Percentiles rank a stretch among this genome's conserved stretches.
These are phyloP conservation scores for Paraescarpia echinospica DNA, from an alignment of 1,140 invertebrate genomes.

Conservation along the genomic window DNA sequence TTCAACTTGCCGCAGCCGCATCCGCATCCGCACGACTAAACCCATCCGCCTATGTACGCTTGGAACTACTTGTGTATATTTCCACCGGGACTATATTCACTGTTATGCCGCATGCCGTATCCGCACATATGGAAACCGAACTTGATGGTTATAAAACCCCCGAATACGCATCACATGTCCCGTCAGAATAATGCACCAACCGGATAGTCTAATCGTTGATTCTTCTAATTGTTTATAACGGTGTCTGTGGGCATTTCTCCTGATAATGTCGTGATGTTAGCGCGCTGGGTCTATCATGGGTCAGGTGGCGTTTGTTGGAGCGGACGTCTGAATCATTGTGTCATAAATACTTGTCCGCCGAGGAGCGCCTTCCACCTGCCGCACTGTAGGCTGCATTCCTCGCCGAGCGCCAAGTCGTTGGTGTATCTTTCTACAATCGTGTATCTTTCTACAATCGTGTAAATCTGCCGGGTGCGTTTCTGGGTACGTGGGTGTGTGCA, in stretches of 20 bases:
- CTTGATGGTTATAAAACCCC: too few relatives aligned
- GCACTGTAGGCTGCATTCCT: neutral
- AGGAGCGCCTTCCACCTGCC: neutral
- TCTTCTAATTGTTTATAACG: neutral
- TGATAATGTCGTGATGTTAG: neutral
- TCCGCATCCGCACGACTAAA: too few relatives aligned
- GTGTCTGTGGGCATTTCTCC: too few relatives aligned
- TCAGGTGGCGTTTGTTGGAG: neutral
- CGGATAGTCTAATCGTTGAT: neutral
- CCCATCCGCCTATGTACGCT: too few relatives aligned
- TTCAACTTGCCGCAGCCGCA: too few relatives aligned
- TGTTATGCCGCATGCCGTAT: too few relatives aligned
- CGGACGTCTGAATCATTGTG: neutral
- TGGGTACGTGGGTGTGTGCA: neutral
- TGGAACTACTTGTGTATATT: too few relatives aligned
- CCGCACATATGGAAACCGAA: too few relatives aligned
- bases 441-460: constrained; percentile 5
- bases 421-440: neutral
- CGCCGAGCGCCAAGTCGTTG: neutral
- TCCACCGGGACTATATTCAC: too few relatives aligned
- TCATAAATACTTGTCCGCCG: neutral
- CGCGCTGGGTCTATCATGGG: neutral
- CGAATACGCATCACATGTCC: too few relatives aligned
- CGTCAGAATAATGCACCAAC: too few relatives aligned
- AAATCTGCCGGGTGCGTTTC: neutral